Evolutionary conservation across 2,113 vertebrate genomes (phyloP), one percentile per base, ranked within the genome.

Genomic region (Trachemys scripta): DNA sequence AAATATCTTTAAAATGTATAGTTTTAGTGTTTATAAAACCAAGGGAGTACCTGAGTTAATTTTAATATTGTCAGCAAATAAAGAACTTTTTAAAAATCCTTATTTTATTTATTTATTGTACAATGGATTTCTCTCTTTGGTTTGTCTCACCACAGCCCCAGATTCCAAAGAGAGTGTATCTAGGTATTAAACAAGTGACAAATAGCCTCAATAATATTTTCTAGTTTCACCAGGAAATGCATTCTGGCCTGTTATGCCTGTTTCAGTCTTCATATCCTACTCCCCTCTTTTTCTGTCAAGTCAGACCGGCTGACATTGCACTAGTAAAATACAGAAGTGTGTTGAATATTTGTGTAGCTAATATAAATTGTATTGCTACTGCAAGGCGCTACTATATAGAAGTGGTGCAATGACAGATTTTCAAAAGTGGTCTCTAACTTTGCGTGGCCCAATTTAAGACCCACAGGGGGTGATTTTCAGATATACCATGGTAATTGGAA

Each of bases 1-100:
- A 72, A 59, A 94, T 59, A 53, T 27, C 85, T 95, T 94, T 65
- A 80, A 62, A 92, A 94, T 75, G 62, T 90, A 76, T 97, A 85
- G 90, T 79, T 90, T 79, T 97, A 85, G 90, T 79, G 42, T 16
- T 78, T 90, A 50, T 14, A 62, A 69, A 91, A 62, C 49, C 54
- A 13, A 50, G 50, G 14, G 50, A 78, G 19, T 56, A 83, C 38
- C 47, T 92, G 24, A 87, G 90, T 95, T 90, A 89, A 94, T 92
- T 93, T 92, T 92, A 35, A 91, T 69, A 88, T 85, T 20, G n/a
- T 87, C 51, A 87, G 84, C 42, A 95, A 85, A 93, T 72, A 49
- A 49, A 49, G 49, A 49, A 92, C 56, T 91, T 95, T 85, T 84
- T 10, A 82, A 35, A 88, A 91, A 54, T 38, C 7, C 25, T 35